These are phyloP conservation scores for Lydus trimaculatus DNA, from an alignment of 2,888 invertebrate species.

Conservation along the genomic window DNA sequence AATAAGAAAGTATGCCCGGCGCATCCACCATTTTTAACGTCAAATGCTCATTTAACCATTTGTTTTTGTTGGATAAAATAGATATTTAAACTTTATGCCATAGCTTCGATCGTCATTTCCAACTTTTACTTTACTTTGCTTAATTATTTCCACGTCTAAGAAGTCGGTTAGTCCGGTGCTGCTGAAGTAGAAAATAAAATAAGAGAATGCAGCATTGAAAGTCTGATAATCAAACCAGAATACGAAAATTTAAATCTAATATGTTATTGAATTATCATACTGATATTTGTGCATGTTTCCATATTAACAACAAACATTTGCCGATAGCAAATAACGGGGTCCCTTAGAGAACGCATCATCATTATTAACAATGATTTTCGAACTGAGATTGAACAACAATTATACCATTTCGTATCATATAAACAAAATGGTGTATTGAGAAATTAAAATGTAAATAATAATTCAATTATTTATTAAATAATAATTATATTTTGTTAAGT, in stretches of 20 bases:
- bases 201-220: background rate
- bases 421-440: background rate
- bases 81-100: too few species aligned
- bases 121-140: too few species aligned
- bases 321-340: background rate
- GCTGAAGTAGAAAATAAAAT: too few species aligned
- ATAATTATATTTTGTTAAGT: background rate
- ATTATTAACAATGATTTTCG: background rate
- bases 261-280: background rate
- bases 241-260: background rate
- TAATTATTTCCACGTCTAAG: too few species aligned
- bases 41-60: too few species aligned
- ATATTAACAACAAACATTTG: background rate
- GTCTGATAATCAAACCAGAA: background rate
- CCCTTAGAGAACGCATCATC: background rate
- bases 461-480: background rate
- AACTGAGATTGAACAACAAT: background rate
- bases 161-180: too few species aligned
- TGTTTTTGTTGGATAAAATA: too few species aligned
- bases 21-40: too few species aligned
- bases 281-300: background rate
- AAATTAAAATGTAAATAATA: background rate
- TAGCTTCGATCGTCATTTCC: too few species aligned
- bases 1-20: too few species aligned
- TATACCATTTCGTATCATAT: background rate